phyloP scores from a whole-genome alignment of 2,797 vertebrate species.

The Acrocephalus scirpaceus region DNA sequence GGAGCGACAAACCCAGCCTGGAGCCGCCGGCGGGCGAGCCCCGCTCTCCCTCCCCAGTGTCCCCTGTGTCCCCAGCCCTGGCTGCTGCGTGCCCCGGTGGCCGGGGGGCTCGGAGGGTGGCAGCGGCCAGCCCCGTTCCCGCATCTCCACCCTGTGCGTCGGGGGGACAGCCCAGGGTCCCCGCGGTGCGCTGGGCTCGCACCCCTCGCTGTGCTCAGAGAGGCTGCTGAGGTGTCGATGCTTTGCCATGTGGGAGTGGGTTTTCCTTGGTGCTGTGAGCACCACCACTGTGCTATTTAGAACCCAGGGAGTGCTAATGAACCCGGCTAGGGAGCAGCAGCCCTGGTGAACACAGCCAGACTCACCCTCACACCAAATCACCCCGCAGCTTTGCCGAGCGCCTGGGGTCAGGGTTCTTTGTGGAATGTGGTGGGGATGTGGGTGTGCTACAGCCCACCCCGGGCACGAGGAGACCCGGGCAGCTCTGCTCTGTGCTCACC shows the following conservation, averaged over 20 bases:
- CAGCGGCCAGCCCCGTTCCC: background rate
- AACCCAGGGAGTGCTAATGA: background rate
- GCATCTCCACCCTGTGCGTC: background rate
- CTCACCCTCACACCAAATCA: background rate
- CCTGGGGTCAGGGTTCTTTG: background rate
- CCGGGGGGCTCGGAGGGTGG: background rate
- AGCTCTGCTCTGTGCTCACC: background rate
- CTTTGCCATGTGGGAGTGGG: fast-evolving
- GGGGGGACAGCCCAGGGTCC: background rate
- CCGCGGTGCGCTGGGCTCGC: background rate
- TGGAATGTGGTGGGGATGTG: fast-evolving
- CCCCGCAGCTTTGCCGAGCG: background rate
- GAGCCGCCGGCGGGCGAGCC: background rate
- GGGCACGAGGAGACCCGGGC: background rate
- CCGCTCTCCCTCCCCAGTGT: background rate
- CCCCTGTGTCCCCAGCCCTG: background rate
- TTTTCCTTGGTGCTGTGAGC: background rate
- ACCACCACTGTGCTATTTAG: background rate
- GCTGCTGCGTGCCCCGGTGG: background rate
- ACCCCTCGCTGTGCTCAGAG: fast-evolving
- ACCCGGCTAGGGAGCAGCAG: background rate
- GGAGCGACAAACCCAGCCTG: conserved; percentile 50
- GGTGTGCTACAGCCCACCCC: background rate
- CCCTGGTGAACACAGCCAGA: background rate
- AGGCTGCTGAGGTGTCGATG: background rate